Evolutionary conservation across 2,888 invertebrate genomes (phyloP).

Genomic region (Standfussiana lucernea): DNA sequence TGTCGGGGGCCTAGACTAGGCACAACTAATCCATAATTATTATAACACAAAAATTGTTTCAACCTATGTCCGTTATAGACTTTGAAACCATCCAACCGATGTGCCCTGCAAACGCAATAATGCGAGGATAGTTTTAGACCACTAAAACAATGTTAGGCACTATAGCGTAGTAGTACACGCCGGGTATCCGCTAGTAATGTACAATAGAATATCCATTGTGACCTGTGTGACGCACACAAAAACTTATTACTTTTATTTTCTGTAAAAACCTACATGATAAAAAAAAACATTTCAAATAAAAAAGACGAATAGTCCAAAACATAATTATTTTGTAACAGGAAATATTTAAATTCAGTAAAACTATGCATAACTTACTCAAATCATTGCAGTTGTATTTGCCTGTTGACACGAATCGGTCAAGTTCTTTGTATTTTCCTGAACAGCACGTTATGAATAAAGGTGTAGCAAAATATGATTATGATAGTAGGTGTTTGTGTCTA

Average conservation of each 20-base stretch:
- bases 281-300: neutral
- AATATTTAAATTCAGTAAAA: neutral
- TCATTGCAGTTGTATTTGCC: neutral
- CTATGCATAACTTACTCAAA: no score
- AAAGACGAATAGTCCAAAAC: neutral
- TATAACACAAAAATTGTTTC: no score
- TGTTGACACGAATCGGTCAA: slow-evolving; percentile 1
- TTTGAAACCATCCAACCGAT: no score
- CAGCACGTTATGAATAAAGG: slow-evolving; percentile 8
- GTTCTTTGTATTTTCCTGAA: slow-evolving; percentile 1
- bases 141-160: no score
- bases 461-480: neutral
- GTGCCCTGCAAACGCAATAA: no score
- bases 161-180: no score
- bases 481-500: neutral
- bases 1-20: no score
- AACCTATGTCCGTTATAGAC: no score
- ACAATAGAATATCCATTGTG: no score
- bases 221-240: neutral
- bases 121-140: no score
- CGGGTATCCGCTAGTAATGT: no score
- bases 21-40: no score
- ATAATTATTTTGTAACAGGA: neutral
- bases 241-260: neutral
- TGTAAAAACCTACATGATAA: neutral